These are phyloP conservation scores for Holacanthus passer DNA, from an alignment of 2,113 vertebrate species.

Conservation along the genomic window DNA sequence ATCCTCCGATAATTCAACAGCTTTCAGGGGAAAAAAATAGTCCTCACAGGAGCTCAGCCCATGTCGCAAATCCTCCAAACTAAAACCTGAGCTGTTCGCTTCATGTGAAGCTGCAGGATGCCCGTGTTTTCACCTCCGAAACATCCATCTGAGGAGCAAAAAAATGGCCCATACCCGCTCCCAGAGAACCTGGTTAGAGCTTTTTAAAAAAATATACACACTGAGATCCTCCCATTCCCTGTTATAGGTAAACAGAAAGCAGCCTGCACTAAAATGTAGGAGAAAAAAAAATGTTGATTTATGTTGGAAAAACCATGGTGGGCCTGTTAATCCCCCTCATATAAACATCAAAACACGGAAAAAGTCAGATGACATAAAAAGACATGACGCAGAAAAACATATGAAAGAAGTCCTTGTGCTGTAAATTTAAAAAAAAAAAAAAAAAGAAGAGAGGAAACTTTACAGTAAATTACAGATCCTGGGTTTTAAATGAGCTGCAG, in stretches of 20 bases:
- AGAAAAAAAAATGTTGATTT: conserved; percentile 57
- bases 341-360: conserved; percentile 65
- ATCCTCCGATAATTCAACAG: conserved; percentile 60
- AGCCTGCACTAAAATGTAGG: conserved; percentile 43
- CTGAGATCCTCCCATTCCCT: conserved; percentile 68
- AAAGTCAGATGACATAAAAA: conserved; percentile 60
- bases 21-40: conserved; percentile 55
- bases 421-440: conserved; percentile 24
- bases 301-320: conserved; percentile 64
- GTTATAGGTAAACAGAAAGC: conserved; percentile 66
- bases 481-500: conserved; percentile 40
- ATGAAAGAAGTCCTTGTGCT: conserved; percentile 72
- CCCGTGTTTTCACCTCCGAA: conserved; percentile 37
- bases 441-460: conserved; percentile 24
- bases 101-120: conserved; percentile 44
- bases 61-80: conserved; percentile 69
- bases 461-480: conserved; percentile 48
- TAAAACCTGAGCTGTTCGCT: conserved; percentile 53
- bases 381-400: conserved; percentile 54
- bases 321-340: conserved; percentile 58
- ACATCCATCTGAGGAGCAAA: conserved; percentile 50
- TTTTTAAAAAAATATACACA: conserved; percentile 11
- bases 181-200: conserved; percentile 33
- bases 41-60: conserved; percentile 76
- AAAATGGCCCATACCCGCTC: conserved; percentile 61